Percentiles rank a stretch among this genome's conserved stretches.
Evolutionary conservation across 2,888 invertebrate genomes (phyloP).

Genomic region (Coelinius sp.): DNA sequence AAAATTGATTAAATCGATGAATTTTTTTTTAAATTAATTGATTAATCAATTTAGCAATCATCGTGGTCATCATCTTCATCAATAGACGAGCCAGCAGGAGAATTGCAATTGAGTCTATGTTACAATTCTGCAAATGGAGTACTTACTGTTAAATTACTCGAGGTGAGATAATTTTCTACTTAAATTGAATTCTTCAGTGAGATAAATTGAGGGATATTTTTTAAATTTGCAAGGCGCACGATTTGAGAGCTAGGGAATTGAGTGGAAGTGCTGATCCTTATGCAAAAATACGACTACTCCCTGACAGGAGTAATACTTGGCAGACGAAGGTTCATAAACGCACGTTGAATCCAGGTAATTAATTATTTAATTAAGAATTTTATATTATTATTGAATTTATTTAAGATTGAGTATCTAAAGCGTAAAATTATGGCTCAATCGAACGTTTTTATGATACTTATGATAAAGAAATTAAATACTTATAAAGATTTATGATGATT

Average conservation of each 20-base stretch:
- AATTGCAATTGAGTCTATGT: slow-evolving; percentile 75
- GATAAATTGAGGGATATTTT: neutral
- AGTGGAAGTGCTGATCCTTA: slow-evolving; percentile 79
- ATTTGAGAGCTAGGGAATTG: slow-evolving; percentile 74
- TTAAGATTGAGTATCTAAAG: too few relatives aligned
- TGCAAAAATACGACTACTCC: slow-evolving; percentile 76
- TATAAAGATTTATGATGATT: too few relatives aligned
- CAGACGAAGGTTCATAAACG: slow-evolving; percentile 78
- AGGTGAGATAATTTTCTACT: slow-evolving; percentile 70
- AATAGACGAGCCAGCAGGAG: slow-evolving; percentile 75
- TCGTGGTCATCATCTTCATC: slow-evolving; percentile 58
- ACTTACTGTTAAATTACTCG: slow-evolving; percentile 76
- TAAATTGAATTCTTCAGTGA: neutral
- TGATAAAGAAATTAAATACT: too few relatives aligned
- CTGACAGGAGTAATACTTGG: slow-evolving; percentile 76
- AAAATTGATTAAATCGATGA: too few relatives aligned
- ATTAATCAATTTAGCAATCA: slow-evolving; percentile 65
- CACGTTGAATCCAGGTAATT: slow-evolving; percentile 76
- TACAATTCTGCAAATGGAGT: slow-evolving; percentile 78
- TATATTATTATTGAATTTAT: too few relatives aligned
- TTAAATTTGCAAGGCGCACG: slow-evolving; percentile 71
- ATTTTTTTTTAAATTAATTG: too few relatives aligned
- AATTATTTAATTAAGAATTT: neutral
- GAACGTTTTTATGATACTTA: too few relatives aligned
- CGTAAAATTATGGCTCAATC: too few relatives aligned